Evolutionary conservation across 2,113 vertebrate genomes (phyloP).

Genomic region (Osmerus eperlanus): DNA sequence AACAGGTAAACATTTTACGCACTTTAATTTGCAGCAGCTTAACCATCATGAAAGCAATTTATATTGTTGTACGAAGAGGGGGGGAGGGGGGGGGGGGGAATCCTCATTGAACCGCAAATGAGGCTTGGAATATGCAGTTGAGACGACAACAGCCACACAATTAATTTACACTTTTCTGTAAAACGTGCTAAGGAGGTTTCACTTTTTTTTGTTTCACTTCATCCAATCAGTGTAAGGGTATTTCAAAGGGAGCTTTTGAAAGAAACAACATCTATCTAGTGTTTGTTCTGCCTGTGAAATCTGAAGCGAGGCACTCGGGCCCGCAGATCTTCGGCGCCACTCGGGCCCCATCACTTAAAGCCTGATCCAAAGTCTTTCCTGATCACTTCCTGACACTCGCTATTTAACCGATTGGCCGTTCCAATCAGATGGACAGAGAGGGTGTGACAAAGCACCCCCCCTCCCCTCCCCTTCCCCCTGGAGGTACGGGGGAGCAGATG

Average conservation of each 20-base stretch:
- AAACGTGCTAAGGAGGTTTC: conserved; percentile 32
- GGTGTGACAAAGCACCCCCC: background rate
- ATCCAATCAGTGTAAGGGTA: background rate
- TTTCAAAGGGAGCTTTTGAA: too few relatives aligned
- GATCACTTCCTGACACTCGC: too few relatives aligned
- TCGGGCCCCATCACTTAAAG: too few relatives aligned
- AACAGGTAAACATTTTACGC: conserved; percentile 50
- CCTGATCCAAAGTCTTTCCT: too few relatives aligned
- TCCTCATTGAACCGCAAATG: conserved; percentile 35
- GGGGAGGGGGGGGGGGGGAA: background rate
- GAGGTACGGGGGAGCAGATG: background rate
- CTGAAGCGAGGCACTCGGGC: too few relatives aligned
- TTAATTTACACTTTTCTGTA: conserved; percentile 43
- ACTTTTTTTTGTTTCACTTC: background rate
- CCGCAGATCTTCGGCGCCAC: too few relatives aligned
- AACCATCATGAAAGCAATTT: conserved; percentile 50
- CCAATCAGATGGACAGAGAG: background rate
- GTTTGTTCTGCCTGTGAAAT: too few relatives aligned
- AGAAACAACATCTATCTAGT: background rate
- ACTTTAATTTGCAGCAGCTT: conserved; percentile 42
- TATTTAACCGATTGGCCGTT: background rate
- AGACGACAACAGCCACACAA: conserved; percentile 24
- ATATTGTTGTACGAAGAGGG: conserved; percentile 16
- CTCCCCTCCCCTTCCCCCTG: background rate
- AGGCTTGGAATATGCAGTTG: conserved; percentile 39